These are phyloP conservation scores for Denticeps clupeoides DNA, from an alignment of 2,797 vertebrate species.

Conservation along the genomic window DNA sequence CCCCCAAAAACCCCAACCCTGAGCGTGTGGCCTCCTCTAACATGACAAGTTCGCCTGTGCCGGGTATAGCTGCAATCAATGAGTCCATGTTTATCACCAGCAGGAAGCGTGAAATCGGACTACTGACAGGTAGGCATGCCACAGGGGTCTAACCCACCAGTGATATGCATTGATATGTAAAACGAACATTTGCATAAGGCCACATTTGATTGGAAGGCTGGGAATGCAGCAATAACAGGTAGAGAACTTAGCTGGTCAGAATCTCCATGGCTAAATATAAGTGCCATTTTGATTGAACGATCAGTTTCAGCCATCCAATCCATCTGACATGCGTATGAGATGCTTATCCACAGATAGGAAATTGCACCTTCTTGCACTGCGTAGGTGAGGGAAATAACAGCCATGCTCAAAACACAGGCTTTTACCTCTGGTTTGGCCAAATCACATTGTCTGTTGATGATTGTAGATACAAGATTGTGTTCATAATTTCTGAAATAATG, in stretches of 20 bases:
- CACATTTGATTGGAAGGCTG: constrained; percentile 34
- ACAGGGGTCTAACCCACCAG: constrained; percentile 31
- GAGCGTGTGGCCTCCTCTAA: constrained; percentile 14
- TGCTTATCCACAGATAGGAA: too few relatives aligned
- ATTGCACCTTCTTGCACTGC: too few relatives aligned
- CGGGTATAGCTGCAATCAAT: constrained; percentile 49
- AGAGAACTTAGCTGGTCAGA: constrained; percentile 17
- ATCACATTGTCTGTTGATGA: too few relatives aligned
- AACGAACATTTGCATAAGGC: constrained; percentile 29
- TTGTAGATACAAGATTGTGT: too few relatives aligned
- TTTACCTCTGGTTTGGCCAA: too few relatives aligned
- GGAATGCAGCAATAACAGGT: constrained; percentile 31
- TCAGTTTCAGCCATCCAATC: too few relatives aligned
- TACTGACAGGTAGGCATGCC: constrained; percentile 47
- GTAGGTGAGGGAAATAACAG: too few relatives aligned
- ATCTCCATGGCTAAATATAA: too few relatives aligned
- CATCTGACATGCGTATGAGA: too few relatives aligned
- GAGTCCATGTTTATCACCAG: constrained; percentile 38
- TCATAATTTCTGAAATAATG: too few relatives aligned
- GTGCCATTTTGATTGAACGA: too few relatives aligned
- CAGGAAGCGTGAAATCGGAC: constrained; percentile 23
- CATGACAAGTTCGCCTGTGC: constrained; percentile 45
- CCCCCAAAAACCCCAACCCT: neutral
- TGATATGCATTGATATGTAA: constrained; percentile 47
- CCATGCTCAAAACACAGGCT: too few relatives aligned